Percentiles rank a stretch among this genome's conserved stretches.
Evolutionary conservation across 1,140 invertebrate genomes (phyloP).

Genomic region (Panagrolaimus sp.): DNA sequence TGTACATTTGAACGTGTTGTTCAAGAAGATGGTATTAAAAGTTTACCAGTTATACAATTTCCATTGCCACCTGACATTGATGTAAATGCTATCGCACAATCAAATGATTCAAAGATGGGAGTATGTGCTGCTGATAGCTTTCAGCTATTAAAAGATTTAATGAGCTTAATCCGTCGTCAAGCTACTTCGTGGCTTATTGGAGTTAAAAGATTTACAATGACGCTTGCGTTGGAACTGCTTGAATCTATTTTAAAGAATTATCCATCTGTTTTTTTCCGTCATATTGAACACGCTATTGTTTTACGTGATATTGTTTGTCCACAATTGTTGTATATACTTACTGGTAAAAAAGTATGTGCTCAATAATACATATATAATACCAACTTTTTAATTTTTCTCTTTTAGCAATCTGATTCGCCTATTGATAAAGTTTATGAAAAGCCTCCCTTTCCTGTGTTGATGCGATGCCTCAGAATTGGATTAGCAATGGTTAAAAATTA

Average conservation of each 20-base stretch:
- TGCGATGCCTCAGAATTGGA: slow-evolving; percentile 4
- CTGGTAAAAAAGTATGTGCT: slow-evolving; percentile 28
- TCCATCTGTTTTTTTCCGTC: slow-evolving; percentile 84
- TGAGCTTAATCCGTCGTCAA: slow-evolving; percentile 90
- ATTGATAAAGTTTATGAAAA: not conserved
- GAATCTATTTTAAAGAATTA: slow-evolving; percentile 87
- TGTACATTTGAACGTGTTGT: slow-evolving; percentile 89
- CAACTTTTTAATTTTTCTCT: not conserved
- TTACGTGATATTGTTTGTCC: slow-evolving; percentile 94
- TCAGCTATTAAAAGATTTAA: slow-evolving; percentile 90
- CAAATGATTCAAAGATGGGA: not conserved
- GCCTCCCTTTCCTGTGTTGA: not conserved
- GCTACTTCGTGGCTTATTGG: slow-evolving; percentile 86
- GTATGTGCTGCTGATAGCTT: slow-evolving; percentile 89
- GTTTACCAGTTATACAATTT: slow-evolving; percentile 67
- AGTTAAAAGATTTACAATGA: slow-evolving; percentile 91
- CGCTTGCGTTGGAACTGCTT: slow-evolving; percentile 87
- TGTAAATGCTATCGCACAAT: too few relatives aligned
- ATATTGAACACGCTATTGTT: slow-evolving; percentile 85
- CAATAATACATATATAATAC: not conserved
- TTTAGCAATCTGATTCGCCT: too few relatives aligned
- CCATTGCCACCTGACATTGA: not conserved
- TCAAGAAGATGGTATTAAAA: slow-evolving; percentile 70
- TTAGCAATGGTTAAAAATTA: slow-evolving; percentile 9
- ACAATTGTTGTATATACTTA: slow-evolving; percentile 65